Evolutionary conservation across 2,113 vertebrate genomes (phyloP).

Genomic region (Eupsittula cactorum): DNA sequence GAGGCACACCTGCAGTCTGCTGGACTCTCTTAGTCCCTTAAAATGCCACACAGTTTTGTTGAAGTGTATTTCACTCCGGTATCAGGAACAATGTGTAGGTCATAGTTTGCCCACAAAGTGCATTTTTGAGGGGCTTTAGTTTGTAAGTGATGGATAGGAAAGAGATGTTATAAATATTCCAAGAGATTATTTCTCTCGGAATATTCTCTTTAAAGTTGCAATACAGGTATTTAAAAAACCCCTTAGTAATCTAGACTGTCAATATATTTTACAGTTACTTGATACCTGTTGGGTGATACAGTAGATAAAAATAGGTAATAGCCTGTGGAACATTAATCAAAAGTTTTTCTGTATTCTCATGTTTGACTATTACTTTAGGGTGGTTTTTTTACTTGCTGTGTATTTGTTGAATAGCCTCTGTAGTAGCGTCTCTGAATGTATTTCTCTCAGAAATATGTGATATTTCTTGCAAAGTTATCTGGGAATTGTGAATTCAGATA

Average conservation of each 20-base stretch:
- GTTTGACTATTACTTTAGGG: not conserved
- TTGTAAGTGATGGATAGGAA: not conserved
- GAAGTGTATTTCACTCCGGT: not conserved
- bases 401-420: not conserved
- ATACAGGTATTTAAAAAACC: not conserved
- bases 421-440: not conserved
- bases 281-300: not conserved
- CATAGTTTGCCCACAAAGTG: not conserved
- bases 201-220: not conserved
- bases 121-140: not conserved
- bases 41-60: not conserved
- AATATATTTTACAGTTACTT: not conserved
- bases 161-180: not conserved
- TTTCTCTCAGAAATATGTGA: not conserved
- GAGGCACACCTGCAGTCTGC: not conserved
- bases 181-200: not conserved
- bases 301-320: not conserved
- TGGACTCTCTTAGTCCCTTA: not conserved
- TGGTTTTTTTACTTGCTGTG: not conserved
- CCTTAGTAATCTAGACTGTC: not conserved
- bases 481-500: not conserved
- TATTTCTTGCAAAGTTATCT: not conserved
- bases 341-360: not conserved
- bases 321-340: not conserved
- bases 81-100: not conserved